Percentiles rank a stretch among this genome's conserved stretches.
Conservation (phyloP, 2,113 vertebrate genomes). For the Oxygymnocypris stewartii region DNA sequence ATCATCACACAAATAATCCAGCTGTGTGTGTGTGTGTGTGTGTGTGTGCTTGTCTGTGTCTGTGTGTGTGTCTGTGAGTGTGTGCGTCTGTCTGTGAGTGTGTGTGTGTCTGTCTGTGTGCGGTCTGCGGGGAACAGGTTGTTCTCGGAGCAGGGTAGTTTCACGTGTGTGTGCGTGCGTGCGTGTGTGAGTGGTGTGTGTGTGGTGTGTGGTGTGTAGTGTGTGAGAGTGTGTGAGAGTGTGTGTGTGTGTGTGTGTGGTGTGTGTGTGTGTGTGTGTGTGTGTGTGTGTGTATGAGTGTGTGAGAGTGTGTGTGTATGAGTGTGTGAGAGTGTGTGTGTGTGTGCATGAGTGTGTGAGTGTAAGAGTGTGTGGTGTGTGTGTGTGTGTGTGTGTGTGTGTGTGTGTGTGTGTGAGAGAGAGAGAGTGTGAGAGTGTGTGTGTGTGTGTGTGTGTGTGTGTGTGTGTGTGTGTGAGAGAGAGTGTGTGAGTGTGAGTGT, state of each 20-base stretch:
- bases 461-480: not conserved
- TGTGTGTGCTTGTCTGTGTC: not conserved
- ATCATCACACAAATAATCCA: not conserved
- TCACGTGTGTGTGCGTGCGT: too few relatives aligned
- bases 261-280: too few relatives aligned
- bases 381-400: not conserved
- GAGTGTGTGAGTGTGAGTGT: too few relatives aligned
- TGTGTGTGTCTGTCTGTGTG: not conserved
- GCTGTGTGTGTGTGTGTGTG: not conserved
- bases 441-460: not conserved
- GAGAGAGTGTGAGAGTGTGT: constrained; percentile 62
- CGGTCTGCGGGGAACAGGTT: too few relatives aligned
- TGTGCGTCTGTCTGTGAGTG: too few relatives aligned
- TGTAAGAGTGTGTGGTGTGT: not conserved
- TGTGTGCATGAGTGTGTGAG: not conserved
- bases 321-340: too few relatives aligned
- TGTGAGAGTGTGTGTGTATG: too few relatives aligned
- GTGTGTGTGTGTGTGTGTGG: too few relatives aligned
- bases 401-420: not conserved
- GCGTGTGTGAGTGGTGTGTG: too few relatives aligned
- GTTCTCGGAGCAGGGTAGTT: too few relatives aligned
- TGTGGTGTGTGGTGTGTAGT: not conserved
- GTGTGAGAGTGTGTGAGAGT: not conserved
- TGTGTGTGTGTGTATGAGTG: too few relatives aligned
- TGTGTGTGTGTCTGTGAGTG: not conserved